Base-by-base conservation (phyloP, 2,797 vertebrate genomes). In the Furcifer pardalis region DNA sequence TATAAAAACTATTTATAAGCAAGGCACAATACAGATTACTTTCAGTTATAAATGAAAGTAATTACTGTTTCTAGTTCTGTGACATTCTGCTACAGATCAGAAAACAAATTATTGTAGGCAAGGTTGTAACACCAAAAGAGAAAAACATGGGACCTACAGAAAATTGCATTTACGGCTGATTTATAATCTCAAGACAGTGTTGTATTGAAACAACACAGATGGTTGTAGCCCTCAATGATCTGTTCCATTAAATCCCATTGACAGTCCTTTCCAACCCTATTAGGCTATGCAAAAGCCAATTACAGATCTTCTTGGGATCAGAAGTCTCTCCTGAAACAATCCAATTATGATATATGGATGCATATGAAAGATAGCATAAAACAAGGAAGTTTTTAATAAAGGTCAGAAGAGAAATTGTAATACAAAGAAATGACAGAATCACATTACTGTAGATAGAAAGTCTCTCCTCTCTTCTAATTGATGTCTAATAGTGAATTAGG, bases 161-260 rank as follows among this genome's bases (percentile, higher is more conserved):
- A 1, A 71, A 37, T 1, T 75, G 86, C 84, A 32, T 73, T 90
- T 84, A 42, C 59, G 86, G 49, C 6, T 83, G 44, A 77, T 85
- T 89, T 79, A 63, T 79, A 83, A 42, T 86, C 9, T 82, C 1
- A 76, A 77, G 25, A 15, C 68, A 12, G 4, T 82, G 17, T 83
- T 82, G 83, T 21, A 56, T 88, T 90, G 65, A 88, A 74, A 86
- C 2, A 84, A 79, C 40, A 71, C 15, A 87, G 44, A 84, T 82
- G 72, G 8, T n/a, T 88, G 21, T n/a, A 86, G 69, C 68, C 13
- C 19, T 86, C 86, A 88, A 65, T 49, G 73, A 42, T 78, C 65
- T 74, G 78, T 81, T 81, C 69, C n/a, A 73, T 42, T 40, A 65
- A 65, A n/a, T 13, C 86, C 59, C 71, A 62, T 52, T 73, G 60